These are phyloP conservation scores for Albula goreensis DNA, from an alignment of 2,113 vertebrate genomes.

Conservation along the genomic window DNA sequence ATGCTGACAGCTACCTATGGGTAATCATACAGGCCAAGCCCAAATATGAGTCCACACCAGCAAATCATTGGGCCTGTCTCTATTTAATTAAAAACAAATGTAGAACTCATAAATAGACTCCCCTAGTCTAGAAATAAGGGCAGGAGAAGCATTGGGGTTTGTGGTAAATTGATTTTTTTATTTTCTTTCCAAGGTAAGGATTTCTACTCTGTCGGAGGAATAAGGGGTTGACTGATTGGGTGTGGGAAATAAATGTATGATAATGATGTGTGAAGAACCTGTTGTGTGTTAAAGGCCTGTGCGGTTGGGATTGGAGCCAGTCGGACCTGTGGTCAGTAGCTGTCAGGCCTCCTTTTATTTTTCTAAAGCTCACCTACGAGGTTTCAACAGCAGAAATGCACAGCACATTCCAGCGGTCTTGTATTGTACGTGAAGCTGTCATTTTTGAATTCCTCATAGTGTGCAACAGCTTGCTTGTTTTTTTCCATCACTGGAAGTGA, in stretches of 20 bases:
- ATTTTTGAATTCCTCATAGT: not conserved
- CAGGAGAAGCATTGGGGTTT: conserved; percentile 35
- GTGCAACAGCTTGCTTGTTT: not conserved
- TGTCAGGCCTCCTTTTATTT: conserved; percentile 51
- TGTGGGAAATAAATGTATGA: conserved; percentile 56
- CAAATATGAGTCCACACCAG: conserved; percentile 34
- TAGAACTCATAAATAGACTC: conserved; percentile 36
- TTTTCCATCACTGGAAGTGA: not conserved
- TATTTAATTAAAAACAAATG: conserved; percentile 56
- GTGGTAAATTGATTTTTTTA: conserved; percentile 54
- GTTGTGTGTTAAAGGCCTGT: conserved; percentile 40
- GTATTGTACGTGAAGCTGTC: conserved; percentile 21
- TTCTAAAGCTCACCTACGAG: conserved; percentile 44
- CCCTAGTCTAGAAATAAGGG: conserved; percentile 31
- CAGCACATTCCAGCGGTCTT: not conserved
- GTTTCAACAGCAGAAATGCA: not conserved
- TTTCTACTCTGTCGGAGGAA: conserved; percentile 47
- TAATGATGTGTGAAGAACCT: conserved; percentile 52
- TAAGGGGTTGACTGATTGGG: conserved; percentile 69
- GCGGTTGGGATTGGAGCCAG: conserved; percentile 51
- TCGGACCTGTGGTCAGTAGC: conserved; percentile 54
- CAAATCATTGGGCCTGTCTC: conserved; percentile 38
- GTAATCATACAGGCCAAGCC: conserved; percentile 39
- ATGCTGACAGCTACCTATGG: conserved; percentile 33
- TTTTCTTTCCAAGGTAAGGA: conserved; percentile 36